A percentile compares a stretch with the other conserved stretches of the same genome.
Conservation (phyloP, 92 coral and sea anemone genomes). For the Phenganax stokvisi region DNA sequence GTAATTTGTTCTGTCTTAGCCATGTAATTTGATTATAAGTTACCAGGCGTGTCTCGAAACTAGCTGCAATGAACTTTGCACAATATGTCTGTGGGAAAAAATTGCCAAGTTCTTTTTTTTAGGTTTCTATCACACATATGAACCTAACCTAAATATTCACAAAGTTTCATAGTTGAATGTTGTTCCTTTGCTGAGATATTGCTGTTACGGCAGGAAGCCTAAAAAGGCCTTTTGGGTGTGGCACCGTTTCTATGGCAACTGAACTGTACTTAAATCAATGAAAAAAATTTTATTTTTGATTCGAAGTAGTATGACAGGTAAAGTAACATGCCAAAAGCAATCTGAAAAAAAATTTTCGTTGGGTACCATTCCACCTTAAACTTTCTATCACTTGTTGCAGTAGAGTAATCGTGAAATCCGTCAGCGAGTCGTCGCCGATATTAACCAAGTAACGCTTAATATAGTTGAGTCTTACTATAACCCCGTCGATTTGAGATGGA, state of each 20-base stretch:
- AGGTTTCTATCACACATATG: not conserved
- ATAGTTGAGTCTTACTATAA: constrained; percentile 51
- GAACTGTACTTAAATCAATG: not conserved
- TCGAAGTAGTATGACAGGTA: not conserved
- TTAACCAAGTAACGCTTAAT: constrained; percentile 51
- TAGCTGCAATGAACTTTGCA: too few species aligned
- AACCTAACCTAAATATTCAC: not conserved
- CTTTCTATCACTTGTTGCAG: constrained; percentile 47
- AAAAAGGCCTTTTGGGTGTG: not conserved
- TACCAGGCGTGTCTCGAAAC: too few species aligned
- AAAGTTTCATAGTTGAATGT: not conserved
- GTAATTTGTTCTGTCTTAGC: too few species aligned
- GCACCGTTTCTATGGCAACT: not conserved
- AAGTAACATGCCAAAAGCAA: too few species aligned
- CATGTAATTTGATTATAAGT: too few species aligned
- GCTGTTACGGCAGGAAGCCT: not conserved
- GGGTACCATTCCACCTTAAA: not conserved
- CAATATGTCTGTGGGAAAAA: too few species aligned
- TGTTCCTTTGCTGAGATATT: not conserved
- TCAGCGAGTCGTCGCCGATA: constrained; percentile 44
- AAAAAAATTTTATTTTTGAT: not conserved
- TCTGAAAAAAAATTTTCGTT: too few species aligned
- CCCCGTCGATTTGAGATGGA: constrained; percentile 53
- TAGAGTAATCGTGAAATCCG: constrained; percentile 52
- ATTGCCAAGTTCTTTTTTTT: too few species aligned